Conservation (phyloP, 2,888 invertebrate species). For the Parnassius apollo region DNA sequence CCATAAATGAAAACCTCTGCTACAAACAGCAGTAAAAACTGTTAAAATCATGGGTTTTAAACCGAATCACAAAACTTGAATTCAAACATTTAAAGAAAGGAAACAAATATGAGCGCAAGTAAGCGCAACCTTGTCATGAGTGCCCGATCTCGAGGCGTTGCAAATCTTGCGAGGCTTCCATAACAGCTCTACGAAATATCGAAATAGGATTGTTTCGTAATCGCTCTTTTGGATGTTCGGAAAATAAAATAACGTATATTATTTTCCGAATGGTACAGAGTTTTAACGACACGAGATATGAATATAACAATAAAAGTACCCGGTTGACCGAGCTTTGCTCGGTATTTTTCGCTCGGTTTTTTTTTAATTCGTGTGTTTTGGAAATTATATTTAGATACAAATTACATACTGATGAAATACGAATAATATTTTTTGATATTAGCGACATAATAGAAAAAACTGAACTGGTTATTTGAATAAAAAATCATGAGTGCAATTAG, state of each 20-base stretch:
- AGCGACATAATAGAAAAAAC: no score
- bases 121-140: conserved; percentile 64
- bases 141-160: conserved; percentile 53
- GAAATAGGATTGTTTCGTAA: conserved; percentile 59
- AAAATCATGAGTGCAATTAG: no score
- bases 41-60: neutral
- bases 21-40: neutral
- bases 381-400: no score
- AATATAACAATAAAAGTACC: neutral
- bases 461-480: no score
- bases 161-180: conserved; percentile 39
- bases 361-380: no score
- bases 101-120: conserved; percentile 58
- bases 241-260: conserved; percentile 38
- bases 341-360: no score
- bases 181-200: conserved; percentile 54
- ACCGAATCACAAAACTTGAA: neutral
- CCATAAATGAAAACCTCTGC: no score
- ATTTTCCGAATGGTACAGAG: neutral
- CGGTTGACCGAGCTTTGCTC: no score
- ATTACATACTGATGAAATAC: no score
- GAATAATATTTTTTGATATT: no score
- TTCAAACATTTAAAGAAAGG: conserved; percentile 39
- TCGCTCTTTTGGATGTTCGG: conserved; percentile 39
- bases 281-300: conserved; percentile 2